Percentiles rank a stretch among this genome's conserved stretches.
These are phyloP conservation scores for Odontamblyopus lacepedii DNA, from an alignment of 2,797 vertebrate species.

Conservation along the genomic window DNA sequence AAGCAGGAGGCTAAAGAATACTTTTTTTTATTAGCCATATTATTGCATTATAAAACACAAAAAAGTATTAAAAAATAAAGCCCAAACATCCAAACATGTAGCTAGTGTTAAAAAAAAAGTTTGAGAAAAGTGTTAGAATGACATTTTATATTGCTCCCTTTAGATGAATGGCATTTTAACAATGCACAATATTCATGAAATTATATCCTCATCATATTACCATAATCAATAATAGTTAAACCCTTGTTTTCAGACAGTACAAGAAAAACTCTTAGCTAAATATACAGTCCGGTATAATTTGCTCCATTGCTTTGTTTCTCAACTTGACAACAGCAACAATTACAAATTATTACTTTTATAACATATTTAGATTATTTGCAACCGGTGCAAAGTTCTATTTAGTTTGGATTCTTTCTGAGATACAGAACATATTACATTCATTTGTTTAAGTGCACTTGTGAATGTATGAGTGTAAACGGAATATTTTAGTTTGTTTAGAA, in stretches of 20 bases:
- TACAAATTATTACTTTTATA: neutral
- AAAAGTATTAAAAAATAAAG: conserved; percentile 7
- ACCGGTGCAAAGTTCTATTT: conserved; percentile 25
- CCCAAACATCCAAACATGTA: conserved; percentile 3
- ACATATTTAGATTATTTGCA: conserved; percentile 19
- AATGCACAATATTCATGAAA: neutral
- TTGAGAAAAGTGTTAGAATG: neutral
- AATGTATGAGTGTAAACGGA: conserved; percentile 23
- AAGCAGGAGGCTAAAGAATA: neutral
- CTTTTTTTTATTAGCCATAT: neutral
- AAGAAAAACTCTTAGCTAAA: neutral
- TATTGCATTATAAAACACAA: neutral
- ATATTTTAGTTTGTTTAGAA: conserved; percentile 21
- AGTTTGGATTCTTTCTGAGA: conserved; percentile 9
- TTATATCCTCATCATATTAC: neutral
- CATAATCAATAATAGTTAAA: neutral
- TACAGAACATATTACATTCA: conserved; percentile 13
- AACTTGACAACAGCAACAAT: neutral
- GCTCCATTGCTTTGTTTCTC: neutral
- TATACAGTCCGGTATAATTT: neutral
- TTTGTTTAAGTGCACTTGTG: conserved; percentile 70
- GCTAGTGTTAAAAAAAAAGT: neutral
- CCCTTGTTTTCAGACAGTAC: neutral
- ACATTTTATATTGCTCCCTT: conserved; percentile 5
- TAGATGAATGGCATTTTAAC: neutral